Base-by-base conservation (phyloP, 2,888 invertebrate species). In the Pandemis corylana region DNA sequence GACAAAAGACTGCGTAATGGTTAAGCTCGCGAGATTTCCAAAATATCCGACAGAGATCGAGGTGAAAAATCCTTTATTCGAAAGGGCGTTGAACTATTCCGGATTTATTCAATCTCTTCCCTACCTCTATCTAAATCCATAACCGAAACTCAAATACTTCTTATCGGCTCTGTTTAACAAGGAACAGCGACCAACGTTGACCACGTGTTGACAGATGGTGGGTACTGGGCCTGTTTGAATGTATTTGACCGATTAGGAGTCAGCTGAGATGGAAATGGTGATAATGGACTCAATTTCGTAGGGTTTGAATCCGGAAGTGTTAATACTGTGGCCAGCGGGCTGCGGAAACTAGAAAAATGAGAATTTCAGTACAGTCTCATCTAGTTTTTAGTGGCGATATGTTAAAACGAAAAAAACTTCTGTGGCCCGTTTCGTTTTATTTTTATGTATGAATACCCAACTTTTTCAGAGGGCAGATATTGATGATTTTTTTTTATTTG, bases 191-290 rank as follows among this genome's bases (percentile, higher is more conserved):
- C 77, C 61, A 75, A 78, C 80, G 79, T 79, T 82, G 79, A 76
- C 83, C 85, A 83, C 83, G 84, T 89, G 84, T 88, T 87, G 84
- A 88, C 87, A 87, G 86, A 89, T 87, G 82, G 84, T 82, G 89
- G 84, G 85, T 80, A 77, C 76, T 82, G 89, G 84, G 84, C 80
- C 77, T 76, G 62, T 76, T 63, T 68, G 66, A 41, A 63, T 68
- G 72, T 66, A n/a, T 74, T 64, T 74, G 74, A 76, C 76, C 74
- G 76, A 76, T 51, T 44, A 65, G 63, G 76, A 76, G 77, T 76
- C 76, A 68, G n/a, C 12, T 13, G 71, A 76, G 74, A 76, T 72
- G 70, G 65, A 62, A 46, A 51, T 61, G 46, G 15, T 46, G 59
- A 64, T 65, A 70, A 42, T 68, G 69, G 28, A 68, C 49, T 68